Percentiles rank a stretch among this genome's conserved stretches.
Evolutionary conservation across 2,888 invertebrate species (phyloP).

Genomic region (Nasonovia ribisnigri): DNA sequence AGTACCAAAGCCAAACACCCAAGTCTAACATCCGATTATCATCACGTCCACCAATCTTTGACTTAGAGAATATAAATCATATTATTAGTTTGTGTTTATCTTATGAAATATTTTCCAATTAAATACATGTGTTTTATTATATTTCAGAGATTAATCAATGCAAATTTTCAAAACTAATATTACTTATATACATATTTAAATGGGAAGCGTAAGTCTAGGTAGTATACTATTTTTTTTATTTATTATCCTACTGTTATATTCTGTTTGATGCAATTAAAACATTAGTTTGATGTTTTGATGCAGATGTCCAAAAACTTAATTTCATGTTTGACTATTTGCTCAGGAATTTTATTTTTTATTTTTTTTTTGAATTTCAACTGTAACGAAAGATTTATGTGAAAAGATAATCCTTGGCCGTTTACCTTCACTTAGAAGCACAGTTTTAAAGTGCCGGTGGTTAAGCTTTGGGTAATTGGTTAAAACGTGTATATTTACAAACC

Average conservation of each 20-base stretch:
- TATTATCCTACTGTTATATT: not conserved
- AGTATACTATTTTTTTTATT: not conserved
- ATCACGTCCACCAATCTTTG: not conserved
- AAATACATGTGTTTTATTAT: not conserved
- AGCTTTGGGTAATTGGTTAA: constrained; percentile 57
- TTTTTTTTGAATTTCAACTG: constrained; percentile 36
- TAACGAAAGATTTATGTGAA: constrained; percentile 52
- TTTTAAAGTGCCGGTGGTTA: constrained; percentile 34
- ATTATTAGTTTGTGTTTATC: not conserved
- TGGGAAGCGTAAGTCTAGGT: not conserved
- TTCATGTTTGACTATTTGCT: constrained; percentile 21
- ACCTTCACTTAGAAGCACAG: constrained; percentile 41
- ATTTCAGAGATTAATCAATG: not conserved
- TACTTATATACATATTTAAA: not conserved
- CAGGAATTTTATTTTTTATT: constrained; percentile 3
- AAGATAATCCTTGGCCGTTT: constrained; percentile 54
- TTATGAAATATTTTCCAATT: not conserved
- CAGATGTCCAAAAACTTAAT: constrained; percentile 32
- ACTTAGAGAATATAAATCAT: not conserved
- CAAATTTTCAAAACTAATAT: not conserved
- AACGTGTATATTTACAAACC: constrained; percentile 40
- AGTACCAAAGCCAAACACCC: not conserved
- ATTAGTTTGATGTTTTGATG: not conserved
- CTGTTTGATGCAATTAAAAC: not conserved
- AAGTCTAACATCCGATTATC: not conserved